These are phyloP conservation scores for Holcopasites calliopsidis DNA, from an alignment of 1,140 invertebrate genomes.

Conservation along the genomic window DNA sequence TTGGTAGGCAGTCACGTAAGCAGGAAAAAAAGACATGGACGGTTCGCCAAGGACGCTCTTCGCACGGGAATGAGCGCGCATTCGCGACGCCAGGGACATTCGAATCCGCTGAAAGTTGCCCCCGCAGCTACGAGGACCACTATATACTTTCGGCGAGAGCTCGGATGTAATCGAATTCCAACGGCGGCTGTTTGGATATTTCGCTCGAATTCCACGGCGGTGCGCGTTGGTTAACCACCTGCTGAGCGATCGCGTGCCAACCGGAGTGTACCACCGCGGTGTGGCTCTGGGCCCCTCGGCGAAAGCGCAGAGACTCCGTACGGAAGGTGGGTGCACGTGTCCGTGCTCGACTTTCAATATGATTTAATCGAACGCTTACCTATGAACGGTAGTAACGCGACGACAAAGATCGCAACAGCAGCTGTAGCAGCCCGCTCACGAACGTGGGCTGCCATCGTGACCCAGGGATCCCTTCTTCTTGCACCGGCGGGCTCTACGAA, in stretches of 20 bases:
- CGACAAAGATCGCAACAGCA: slow-evolving; percentile 44
- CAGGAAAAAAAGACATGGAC: background rate
- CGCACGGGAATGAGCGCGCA: too few relatives aligned
- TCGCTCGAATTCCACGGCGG: slow-evolving; percentile 39
- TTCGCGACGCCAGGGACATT: background rate
- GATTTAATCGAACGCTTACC: slow-evolving; percentile 58
- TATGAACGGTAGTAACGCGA: slow-evolving; percentile 67
- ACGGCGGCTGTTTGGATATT: background rate
- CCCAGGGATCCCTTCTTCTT: slow-evolving; percentile 34
- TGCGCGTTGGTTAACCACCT: slow-evolving; percentile 57
- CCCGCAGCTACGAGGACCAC: too few relatives aligned
- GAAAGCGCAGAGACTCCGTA: slow-evolving; percentile 48
- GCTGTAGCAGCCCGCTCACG: slow-evolving; percentile 47
- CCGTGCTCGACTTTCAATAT: background rate
- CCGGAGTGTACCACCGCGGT: slow-evolving; percentile 19
- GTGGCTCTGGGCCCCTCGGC: background rate
- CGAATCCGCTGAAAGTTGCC: background rate
- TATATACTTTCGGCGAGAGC: background rate
- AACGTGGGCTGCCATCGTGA: slow-evolving; percentile 70
- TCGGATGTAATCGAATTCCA: background rate
- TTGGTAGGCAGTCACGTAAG: background rate
- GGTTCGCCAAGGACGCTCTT: background rate
- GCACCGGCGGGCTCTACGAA: background rate
- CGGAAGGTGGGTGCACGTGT: slow-evolving; percentile 15
- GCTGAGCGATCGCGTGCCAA: slow-evolving; percentile 57